phyloP scores from a whole-genome alignment of 2,888 invertebrate genomes.

The Sialis lutaria region DNA sequence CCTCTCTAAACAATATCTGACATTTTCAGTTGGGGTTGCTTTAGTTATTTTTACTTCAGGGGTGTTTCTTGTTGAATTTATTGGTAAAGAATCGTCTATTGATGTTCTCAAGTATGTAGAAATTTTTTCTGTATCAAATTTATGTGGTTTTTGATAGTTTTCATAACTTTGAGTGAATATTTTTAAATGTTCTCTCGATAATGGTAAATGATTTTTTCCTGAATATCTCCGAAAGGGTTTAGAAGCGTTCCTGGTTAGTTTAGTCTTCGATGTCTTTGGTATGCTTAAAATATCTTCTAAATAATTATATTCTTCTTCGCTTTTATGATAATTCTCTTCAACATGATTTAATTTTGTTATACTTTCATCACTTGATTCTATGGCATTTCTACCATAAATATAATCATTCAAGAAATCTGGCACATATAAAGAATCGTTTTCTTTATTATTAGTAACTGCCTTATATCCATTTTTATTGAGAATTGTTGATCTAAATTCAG shows the following conservation, averaged over 20 bases:
- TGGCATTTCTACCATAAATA: no score
- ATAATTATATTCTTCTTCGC: slow-evolving; percentile 1
- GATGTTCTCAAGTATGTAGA: slow-evolving; percentile 22
- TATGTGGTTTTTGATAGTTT: slow-evolving; percentile 12
- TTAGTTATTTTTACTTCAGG: slow-evolving; percentile 4
- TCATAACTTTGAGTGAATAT: slow-evolving; percentile 13
- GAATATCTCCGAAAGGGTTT: no score
- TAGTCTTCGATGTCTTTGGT: neutral
- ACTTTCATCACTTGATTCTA: no score
- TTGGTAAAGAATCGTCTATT: slow-evolving; percentile 12
- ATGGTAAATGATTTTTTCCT: slow-evolving; percentile 9
- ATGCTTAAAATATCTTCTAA: neutral
- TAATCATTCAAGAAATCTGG: no score
- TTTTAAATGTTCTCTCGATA: slow-evolving; percentile 18
- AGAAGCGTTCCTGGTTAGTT: neutral
- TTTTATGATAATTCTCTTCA: neutral
- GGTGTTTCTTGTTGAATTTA: slow-evolving; percentile 10
- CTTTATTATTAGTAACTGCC: no score
- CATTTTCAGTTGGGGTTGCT: slow-evolving; percentile 1
- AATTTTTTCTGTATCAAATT: slow-evolving; percentile 21
- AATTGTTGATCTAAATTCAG: no score
- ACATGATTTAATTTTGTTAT: no score
- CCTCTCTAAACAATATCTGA: slow-evolving; percentile 13
- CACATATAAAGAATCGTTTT: no score
- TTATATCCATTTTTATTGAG: no score